phyloP scores from a whole-genome alignment of 1,140 invertebrate genomes.

The Microvelia longipes region DNA sequence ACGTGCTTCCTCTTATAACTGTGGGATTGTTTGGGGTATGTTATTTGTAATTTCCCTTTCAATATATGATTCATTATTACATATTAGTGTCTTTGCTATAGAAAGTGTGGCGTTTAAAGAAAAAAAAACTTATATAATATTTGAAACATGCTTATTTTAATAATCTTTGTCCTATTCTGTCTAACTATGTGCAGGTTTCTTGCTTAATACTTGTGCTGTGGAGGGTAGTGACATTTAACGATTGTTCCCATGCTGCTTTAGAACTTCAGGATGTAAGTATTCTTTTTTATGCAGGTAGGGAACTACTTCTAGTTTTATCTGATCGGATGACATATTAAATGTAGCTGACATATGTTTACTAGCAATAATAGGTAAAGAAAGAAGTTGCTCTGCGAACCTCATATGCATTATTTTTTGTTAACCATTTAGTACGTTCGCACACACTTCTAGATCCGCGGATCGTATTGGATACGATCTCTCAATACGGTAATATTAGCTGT shows the following conservation, averaged over 20 bases:
- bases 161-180: background rate
- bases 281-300: no score
- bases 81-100: background rate
- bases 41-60: background rate
- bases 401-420: background rate
- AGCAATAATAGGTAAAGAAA: background rate
- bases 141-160: background rate
- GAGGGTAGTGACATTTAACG: background rate
- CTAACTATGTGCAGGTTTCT: background rate
- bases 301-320: no score
- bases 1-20: background rate
- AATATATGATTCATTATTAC: background rate
- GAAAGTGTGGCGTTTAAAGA: background rate
- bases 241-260: background rate
- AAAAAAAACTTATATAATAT: background rate
- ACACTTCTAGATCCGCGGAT: background rate
- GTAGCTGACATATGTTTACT: background rate
- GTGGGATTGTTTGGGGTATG: background rate
- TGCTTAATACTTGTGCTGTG: background rate
- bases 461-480: background rate
- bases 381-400: background rate
- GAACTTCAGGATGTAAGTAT: background rate
- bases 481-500: no score
- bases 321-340: background rate
- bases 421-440: background rate